A percentile compares a stretch with the other conserved stretches of the same genome.
These are phyloP conservation scores for Palythoa heliodiscus DNA, from an alignment of 92 coral and sea anemone genomes.

Conservation along the genomic window DNA sequence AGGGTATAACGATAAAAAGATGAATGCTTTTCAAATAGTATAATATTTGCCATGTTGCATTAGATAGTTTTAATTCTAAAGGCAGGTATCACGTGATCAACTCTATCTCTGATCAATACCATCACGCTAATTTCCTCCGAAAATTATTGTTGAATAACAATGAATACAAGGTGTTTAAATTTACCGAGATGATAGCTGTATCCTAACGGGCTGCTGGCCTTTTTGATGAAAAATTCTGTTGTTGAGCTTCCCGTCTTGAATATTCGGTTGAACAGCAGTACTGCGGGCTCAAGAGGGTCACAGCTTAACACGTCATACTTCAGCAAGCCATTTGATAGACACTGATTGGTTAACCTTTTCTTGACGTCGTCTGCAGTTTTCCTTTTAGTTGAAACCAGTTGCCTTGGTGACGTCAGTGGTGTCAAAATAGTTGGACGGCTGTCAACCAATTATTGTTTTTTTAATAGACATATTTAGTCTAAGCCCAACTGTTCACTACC, in stretches of 20 bases:
- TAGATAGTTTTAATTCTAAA: no score
- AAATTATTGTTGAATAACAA: no score
- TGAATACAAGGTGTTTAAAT: neutral
- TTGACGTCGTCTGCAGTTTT: neutral
- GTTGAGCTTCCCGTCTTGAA: constrained; percentile 75
- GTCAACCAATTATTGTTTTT: neutral
- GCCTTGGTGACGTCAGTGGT: neutral
- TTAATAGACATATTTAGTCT: no score
- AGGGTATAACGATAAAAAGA: no score
- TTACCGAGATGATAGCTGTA: constrained; percentile 67
- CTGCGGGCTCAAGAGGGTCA: constrained; percentile 55
- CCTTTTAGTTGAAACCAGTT: neutral
- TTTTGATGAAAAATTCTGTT: constrained; percentile 55
- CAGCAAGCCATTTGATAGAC: constrained; percentile 46
- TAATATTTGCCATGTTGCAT: no score
- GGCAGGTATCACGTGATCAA: no score
- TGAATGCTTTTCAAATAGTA: no score
- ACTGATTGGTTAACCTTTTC: neutral
- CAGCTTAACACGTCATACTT: constrained; percentile 52
- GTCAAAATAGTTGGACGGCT: constrained; percentile 17
- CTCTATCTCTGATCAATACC: no score
- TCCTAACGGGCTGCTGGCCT: constrained; percentile 47
- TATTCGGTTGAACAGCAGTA: constrained; percentile 62
- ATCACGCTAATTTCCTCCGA: no score
- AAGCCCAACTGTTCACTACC: no score